Evolutionary conservation across 2,888 invertebrate genomes (phyloP), one percentile per base, ranked within the genome.

Genomic region (Leistus spinibarbis): DNA sequence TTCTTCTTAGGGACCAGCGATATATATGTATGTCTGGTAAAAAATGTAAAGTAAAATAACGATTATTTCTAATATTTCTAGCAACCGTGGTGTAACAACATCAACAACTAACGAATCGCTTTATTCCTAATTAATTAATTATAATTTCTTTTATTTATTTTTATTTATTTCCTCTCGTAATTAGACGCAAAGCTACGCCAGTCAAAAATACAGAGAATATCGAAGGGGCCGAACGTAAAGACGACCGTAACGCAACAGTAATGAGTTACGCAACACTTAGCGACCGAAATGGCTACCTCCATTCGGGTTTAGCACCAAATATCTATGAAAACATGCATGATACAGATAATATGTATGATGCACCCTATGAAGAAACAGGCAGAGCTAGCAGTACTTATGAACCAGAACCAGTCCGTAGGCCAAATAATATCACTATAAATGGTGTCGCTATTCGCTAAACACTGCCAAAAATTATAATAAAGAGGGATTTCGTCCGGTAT

Each of bases 121-220:
- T 13, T 65, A 40, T 27, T 65, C 24, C 24, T 65, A 40, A 65
- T 62, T 70, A 40, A 63, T 40, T 19, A 13, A 53, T 17, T 13
- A 63, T 63, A 10, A 19, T 62, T 19, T 53, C n/a, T 68, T 13
- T 57, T 23, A 9, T 16, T 0, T 16, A n/a, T n/a, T n/a, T 73
- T 76, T 76, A 75, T 40, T 40, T 40, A 40, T 40, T 40, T 40
- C 7, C 40, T 40, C 40, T 40, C 40, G 10, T 78, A 83, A 84
- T n/a, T 83, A 93, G 93, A 73, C 91, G 94, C 63, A 95, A 94
- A 87, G 93, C 94, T 17, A 91, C 93, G 1, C 95, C 95, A 0
- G 94, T 95, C 0, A 95, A 95, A 83, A 95, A 95, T 82, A 95
- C 95, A 0, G 95, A 95, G 83, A 95, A 95, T 83, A 91, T 95